phyloP scores from a whole-genome alignment of 2,888 invertebrate species.

The Spisula solida region DNA sequence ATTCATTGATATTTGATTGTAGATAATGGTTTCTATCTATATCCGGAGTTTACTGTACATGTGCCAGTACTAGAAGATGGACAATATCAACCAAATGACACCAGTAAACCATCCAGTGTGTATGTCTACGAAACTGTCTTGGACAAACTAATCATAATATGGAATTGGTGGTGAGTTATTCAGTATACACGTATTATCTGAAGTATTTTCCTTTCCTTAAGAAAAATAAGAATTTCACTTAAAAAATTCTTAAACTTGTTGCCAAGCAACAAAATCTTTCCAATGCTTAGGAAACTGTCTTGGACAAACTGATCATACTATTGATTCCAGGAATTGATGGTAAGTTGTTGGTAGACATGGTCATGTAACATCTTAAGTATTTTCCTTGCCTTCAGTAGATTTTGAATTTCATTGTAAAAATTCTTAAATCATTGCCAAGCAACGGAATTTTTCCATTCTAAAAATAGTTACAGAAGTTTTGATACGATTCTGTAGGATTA shows the following conservation, averaged over 20 bases:
- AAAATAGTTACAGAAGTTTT: no score
- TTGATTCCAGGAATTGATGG: constrained; percentile 96
- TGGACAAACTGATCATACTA: constrained; percentile 89
- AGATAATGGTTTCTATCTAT: constrained; percentile 85
- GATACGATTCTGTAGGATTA: no score
- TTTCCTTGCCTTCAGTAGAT: no score
- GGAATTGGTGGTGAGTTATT: constrained; percentile 92
- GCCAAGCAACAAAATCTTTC: no score
- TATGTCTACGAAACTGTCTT: constrained; percentile 65
- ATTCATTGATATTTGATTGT: constrained; percentile 25
- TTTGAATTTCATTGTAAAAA: no score
- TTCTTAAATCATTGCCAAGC: no score
- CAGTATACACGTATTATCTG: no score
- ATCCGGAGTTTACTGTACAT: constrained; percentile 75
- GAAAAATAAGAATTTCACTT: no score
- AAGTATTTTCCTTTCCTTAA: no score
- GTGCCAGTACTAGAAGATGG: constrained; percentile 41
- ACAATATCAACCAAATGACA: constrained; percentile 32
- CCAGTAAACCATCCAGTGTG: constrained; percentile 44
- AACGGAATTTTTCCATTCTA: no score
- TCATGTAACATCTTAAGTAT: no score
- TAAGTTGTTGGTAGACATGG: constrained; percentile 84
- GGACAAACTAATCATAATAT: constrained; percentile 89
- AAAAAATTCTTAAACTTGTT: no score
- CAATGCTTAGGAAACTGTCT: constrained; percentile 63